Conservation (phyloP, 2,113 vertebrate genomes). For the Corythornis vintsioides region DNA sequence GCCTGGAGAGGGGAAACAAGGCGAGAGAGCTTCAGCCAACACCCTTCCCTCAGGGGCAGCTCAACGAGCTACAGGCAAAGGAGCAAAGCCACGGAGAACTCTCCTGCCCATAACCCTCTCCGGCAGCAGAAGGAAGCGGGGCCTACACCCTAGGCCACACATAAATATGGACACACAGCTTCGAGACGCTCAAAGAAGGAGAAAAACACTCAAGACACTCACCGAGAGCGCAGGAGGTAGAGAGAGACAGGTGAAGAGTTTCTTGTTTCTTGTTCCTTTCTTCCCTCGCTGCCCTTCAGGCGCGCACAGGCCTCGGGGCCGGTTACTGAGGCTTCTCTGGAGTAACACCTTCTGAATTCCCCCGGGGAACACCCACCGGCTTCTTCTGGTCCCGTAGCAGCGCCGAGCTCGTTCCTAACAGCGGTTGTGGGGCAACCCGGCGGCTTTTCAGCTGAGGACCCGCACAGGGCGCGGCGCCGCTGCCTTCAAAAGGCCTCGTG, state of each 20-base stretch:
- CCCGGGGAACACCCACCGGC: rapidly evolving
- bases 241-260: not conserved
- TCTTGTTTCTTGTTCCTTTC: not conserved
- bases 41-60: not conserved
- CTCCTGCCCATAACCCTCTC: no score
- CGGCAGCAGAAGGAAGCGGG: no score
- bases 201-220: not conserved
- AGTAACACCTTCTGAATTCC: rapidly evolving
- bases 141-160: no score
- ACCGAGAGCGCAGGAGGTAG: not conserved
- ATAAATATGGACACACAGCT: no score
- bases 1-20: no score
- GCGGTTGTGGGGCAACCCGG: rapidly evolving
- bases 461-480: rapidly evolving
- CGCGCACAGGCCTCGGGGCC: rapidly evolving
- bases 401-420: rapidly evolving
- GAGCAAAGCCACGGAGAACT: no score
- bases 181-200: rapidly evolving
- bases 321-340: rapidly evolving
- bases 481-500: no score
- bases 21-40: rapidly evolving
- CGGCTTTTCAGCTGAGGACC: rapidly evolving
- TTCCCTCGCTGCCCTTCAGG: no score
- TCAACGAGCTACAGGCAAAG: not conserved
- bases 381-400: rapidly evolving